These are phyloP conservation scores for Pteromalus puparum DNA, from an alignment of 1,140 invertebrate species.

Conservation along the genomic window DNA sequence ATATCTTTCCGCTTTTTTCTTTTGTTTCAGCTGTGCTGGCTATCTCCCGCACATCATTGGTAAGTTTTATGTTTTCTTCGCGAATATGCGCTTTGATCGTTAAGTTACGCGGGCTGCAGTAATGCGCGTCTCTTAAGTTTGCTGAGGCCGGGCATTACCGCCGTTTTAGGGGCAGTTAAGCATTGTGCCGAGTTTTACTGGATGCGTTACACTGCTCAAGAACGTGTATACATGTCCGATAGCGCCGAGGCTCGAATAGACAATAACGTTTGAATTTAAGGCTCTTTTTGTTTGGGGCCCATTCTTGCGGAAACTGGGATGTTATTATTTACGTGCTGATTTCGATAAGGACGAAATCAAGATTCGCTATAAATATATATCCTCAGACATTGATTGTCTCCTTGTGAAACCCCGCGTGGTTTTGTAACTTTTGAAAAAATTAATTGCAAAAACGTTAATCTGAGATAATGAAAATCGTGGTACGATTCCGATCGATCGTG, in stretches of 20 bases:
- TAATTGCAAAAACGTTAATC: too few species aligned
- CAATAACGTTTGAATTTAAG: not conserved
- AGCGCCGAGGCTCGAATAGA: not conserved
- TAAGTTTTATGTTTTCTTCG: conserved; percentile 61
- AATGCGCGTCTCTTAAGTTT: not conserved
- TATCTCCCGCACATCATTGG: conserved; percentile 66
- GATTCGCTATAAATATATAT: not conserved
- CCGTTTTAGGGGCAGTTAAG: conserved; percentile 16
- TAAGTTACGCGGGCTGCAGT: not conserved
- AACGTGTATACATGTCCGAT: not conserved
- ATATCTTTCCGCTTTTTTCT: conserved; percentile 52
- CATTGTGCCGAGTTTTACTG: conserved; percentile 22
- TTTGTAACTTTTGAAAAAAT: not conserved
- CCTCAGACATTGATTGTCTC: not conserved
- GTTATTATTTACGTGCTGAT: conserved; percentile 4
- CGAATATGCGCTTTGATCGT: conserved; percentile 20
- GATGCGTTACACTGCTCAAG: not conserved
- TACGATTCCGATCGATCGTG: too few species aligned
- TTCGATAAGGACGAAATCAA: not conserved
- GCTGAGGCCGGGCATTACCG: not conserved
- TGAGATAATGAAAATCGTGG: too few species aligned
- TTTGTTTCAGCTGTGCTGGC: conserved; percentile 72
- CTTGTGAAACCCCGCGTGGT: not conserved
- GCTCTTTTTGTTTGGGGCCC: not conserved
- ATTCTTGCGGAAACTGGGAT: not conserved